Conservation (phyloP, 2,797 vertebrate genomes). For the Eulemur rubriventer region DNA sequence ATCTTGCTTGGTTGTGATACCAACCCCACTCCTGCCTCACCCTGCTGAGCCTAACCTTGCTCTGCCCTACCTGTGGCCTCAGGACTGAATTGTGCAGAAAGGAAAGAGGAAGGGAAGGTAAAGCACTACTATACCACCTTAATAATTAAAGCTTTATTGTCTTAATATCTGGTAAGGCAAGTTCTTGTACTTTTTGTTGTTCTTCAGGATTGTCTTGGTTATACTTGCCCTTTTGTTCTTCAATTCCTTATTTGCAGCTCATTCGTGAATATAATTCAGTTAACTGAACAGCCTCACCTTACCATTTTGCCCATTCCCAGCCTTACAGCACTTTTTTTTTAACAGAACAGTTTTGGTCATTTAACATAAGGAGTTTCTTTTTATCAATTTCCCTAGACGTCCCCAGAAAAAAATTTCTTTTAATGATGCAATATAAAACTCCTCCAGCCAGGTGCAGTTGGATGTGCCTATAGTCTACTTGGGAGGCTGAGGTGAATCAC, state of each 20-base stretch:
- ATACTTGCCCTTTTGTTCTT: background rate
- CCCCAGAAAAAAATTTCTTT: background rate
- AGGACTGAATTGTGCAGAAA: background rate
- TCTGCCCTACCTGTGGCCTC: background rate
- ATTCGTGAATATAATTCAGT: slow-evolving; percentile 2
- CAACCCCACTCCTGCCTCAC: background rate
- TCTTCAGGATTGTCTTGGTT: background rate
- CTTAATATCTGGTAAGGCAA: background rate
- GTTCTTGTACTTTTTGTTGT: background rate
- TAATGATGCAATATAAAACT: background rate
- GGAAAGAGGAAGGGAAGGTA: background rate
- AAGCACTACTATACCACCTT: background rate
- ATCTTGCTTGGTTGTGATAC: background rate
- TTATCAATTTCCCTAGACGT: background rate
- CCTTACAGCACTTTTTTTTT: background rate
- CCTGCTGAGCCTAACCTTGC: background rate
- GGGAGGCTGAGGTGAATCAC: no score
- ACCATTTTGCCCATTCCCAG: background rate
- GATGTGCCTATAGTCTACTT: no score
- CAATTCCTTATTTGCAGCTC: slow-evolving; percentile 5
- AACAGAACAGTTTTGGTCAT: background rate
- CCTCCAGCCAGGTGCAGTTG: no score
- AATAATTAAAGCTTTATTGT: background rate
- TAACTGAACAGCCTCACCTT: background rate
- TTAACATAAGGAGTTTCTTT: slow-evolving; percentile 39